Conservation (phyloP, 2,113 vertebrate genomes). For the Nothoprocta perdicaria region DNA sequence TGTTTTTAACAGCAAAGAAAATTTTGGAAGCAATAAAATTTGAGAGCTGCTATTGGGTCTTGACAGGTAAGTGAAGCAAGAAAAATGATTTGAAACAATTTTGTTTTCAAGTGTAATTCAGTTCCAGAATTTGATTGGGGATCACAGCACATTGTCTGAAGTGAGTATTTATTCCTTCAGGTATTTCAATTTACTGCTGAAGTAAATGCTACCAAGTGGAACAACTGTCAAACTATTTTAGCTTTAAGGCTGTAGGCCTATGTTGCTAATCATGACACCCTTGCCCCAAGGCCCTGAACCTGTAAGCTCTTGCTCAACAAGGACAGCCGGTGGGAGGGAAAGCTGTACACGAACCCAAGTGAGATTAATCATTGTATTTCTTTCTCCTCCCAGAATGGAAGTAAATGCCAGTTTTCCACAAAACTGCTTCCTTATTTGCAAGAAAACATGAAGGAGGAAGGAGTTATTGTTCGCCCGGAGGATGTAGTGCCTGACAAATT, state of each 20-base stretch:
- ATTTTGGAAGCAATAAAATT: neutral
- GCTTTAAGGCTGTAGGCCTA: neutral
- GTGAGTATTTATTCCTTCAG: slow-evolving; percentile 16
- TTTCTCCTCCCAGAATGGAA: neutral
- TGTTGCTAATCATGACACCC: neutral
- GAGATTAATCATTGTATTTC: neutral
- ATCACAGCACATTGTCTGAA: neutral
- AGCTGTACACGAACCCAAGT: neutral
- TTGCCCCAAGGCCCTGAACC: neutral
- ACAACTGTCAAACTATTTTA: slow-evolving; percentile 8
- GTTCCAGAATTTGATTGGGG: slow-evolving; percentile 1
- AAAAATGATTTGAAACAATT: slow-evolving; percentile 19
- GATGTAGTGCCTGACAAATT: neutral
- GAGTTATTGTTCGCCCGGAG: neutral
- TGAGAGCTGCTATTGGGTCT: neutral
- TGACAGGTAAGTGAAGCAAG: neutral
- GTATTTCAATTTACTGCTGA: slow-evolving; percentile 9
- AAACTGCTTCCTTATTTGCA: neutral
- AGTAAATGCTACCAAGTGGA: slow-evolving; percentile 13
- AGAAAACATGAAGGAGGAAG: neutral
- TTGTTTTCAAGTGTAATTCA: slow-evolving; percentile 5
- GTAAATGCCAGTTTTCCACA: neutral
- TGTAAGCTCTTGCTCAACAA: slow-evolving; percentile 7
- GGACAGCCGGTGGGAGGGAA: neutral
- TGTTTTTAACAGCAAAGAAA: neutral